Conservation (phyloP, 23 tunicate genomes). For the Ciona savignyi region DNA sequence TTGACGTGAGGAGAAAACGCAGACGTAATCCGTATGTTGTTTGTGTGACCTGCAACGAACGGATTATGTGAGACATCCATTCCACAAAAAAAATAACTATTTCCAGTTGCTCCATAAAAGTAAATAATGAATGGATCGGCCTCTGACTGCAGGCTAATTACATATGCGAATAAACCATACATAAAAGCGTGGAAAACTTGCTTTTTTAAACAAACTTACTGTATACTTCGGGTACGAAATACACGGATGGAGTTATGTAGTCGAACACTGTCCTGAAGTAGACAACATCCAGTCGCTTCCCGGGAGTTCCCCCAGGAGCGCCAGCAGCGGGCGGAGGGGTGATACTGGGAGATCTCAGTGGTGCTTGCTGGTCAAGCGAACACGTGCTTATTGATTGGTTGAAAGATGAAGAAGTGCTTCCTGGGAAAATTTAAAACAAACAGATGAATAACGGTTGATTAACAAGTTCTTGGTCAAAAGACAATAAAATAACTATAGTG, state of each 20-base stretch:
- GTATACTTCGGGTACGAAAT: slow-evolving; percentile 71
- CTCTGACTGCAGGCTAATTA: too few species aligned
- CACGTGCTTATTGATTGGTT: slow-evolving; percentile 5
- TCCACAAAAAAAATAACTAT: too few species aligned
- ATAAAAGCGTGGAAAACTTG: too few species aligned
- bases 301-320: background rate
- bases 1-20: background rate
- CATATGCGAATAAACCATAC: too few species aligned
- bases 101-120: too few species aligned
- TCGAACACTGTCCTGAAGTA: slow-evolving; percentile 41
- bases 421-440: too few species aligned
- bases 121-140: too few species aligned
- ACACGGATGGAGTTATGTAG: slow-evolving; percentile 25
- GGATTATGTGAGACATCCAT: too few species aligned
- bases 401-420: background rate
- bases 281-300: slow-evolving; percentile 59
- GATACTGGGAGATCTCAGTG: slow-evolving; percentile 16
- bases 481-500: too few species aligned
- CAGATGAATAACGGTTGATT: background rate
- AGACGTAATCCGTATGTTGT: background rate
- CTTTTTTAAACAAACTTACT: slow-evolving; percentile 17
- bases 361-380: slow-evolving; percentile 33
- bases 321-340: slow-evolving; percentile 22
- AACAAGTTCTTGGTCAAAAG: too few species aligned
- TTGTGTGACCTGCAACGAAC: background rate